A percentile compares a stretch with the other conserved stretches of the same genome.
Evolutionary conservation across 2,797 vertebrate genomes (phyloP).

Genomic region (Uromys caudimaculatus): DNA sequence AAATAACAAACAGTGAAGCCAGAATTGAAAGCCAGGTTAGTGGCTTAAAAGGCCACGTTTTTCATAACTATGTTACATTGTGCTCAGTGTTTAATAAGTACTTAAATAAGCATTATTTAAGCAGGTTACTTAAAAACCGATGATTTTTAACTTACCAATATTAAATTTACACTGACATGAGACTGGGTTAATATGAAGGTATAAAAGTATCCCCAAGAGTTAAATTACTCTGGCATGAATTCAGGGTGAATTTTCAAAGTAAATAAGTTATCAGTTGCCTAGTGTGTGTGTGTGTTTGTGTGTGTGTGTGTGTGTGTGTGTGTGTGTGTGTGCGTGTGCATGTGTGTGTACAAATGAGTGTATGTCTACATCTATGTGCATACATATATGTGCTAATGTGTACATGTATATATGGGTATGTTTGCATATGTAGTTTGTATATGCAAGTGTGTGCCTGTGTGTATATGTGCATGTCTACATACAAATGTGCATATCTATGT

Average conservation of each 20-base stretch:
- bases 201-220: constrained; percentile 1
- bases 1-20: background rate
- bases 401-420: background rate
- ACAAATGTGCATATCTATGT: background rate
- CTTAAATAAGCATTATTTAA: constrained; percentile 33
- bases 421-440: too few relatives aligned
- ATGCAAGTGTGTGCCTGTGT: too few relatives aligned
- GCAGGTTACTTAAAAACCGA: constrained; percentile 5
- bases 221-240: constrained; percentile 18
- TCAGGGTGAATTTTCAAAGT: background rate
- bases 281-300: background rate
- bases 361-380: background rate
- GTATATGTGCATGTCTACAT: background rate
- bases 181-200: background rate
- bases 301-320: background rate
- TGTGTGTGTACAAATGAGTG: background rate
- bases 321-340: background rate
- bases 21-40: background rate
- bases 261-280: background rate
- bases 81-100: background rate
- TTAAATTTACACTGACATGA: background rate
- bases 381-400: background rate
- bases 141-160: constrained; percentile 13
- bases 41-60: background rate
- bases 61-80: background rate